Evolutionary conservation across 2,888 invertebrate genomes (phyloP), one percentile per base, ranked within the genome.

Genomic region (Limenitis camilla): DNA sequence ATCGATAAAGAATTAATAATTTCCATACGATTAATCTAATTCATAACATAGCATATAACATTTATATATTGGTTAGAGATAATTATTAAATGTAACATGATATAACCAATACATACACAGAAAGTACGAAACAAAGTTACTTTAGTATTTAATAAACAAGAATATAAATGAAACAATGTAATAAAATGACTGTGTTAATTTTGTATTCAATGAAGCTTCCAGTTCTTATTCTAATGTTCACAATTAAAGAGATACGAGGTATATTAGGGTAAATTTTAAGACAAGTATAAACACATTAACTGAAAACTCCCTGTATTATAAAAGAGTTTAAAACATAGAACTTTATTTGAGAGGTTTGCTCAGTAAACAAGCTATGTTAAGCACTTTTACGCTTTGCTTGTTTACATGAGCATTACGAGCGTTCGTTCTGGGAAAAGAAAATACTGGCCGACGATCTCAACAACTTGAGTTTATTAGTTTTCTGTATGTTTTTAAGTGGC

Each of bases 351-450:
- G 44, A 49, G 57, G 52, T 57, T 53, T 47, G 52, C 43, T 44
- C 52, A 41, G 55, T 55, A 55, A 58, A 58, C 52, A 58, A 55
- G 55, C 52, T 53, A 50, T 40, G 49, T 49, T 49, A 55, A 55
- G 52, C 55, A 53, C 52, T 58, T 58, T 55, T 52, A 52, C 55
- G 57, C 52, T 52, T 48, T 40, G 47, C 42, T 49, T 58, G 49
- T 55, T 55, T 55, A 56, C 52, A 49, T 47, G 42, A 49, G 43
- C 49, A 46, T 49, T 52, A 52, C 43, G 42, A 44, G 43, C 49
- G 52, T 41, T 55, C 44, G 52, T 49, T 45, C 39, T 44, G 32
- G 30, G 29, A 52, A 39, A 32, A 45, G 52, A 50, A 55, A 51
- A 46, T 49, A 52, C 51, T 53, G 44, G 19, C 49, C 47, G 33